These are phyloP conservation scores for Odontamblyopus lacepedii DNA, from an alignment of 2,797 vertebrate genomes.

Conservation along the genomic window DNA sequence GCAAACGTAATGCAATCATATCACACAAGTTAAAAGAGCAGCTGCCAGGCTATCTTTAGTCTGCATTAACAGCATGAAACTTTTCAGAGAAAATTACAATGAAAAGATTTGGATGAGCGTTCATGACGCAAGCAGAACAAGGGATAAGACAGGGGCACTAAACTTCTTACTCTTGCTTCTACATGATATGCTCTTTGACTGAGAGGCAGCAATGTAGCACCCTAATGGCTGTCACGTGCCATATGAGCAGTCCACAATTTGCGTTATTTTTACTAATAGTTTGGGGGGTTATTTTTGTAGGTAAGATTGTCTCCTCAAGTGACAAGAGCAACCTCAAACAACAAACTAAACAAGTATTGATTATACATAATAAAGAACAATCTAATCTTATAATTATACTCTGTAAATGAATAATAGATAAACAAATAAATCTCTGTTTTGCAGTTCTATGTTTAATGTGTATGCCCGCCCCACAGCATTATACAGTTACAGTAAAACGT, in stretches of 20 bases:
- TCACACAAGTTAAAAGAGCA: background rate
- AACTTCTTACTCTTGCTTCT: conserved; percentile 19
- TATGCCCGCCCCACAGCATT: background rate
- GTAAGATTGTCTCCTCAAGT: background rate
- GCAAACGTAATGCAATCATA: conserved; percentile 2
- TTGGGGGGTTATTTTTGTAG: background rate
- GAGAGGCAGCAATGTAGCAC: background rate
- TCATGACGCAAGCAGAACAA: conserved; percentile 16
- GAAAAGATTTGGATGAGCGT: conserved; percentile 1
- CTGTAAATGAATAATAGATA: background rate
- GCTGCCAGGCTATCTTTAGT: conserved; percentile 6
- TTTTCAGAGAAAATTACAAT: background rate
- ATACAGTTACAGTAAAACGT: background rate
- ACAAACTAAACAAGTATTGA: background rate
- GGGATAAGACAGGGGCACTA: conserved; percentile 8
- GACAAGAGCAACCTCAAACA: too few species aligned
- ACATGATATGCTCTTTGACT: conserved; percentile 10
- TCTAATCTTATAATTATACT: background rate
- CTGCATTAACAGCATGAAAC: background rate
- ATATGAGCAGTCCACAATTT: background rate
- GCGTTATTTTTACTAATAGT: background rate
- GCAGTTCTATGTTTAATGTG: background rate
- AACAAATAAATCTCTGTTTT: background rate
- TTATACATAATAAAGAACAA: background rate
- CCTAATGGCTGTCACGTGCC: background rate